phyloP scores from a whole-genome alignment of 2,797 vertebrate species.

The Avahi laniger region DNA sequence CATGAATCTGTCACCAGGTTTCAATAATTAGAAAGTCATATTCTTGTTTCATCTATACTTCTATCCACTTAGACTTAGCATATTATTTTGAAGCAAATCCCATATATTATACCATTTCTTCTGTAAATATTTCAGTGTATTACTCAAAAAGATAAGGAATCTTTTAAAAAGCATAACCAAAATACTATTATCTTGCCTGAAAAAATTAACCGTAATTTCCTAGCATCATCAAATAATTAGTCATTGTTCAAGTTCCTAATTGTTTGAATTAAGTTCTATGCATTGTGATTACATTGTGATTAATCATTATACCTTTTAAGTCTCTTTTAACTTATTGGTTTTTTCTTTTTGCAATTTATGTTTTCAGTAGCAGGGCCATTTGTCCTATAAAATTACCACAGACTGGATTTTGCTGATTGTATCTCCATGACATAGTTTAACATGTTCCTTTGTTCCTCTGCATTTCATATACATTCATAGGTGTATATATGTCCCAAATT shows the following conservation, averaged over 20 bases:
- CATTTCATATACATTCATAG: neutral
- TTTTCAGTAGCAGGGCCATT: neutral
- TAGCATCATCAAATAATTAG: neutral
- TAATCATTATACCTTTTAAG: neutral
- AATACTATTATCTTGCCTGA: constrained; percentile 5
- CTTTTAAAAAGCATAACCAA: neutral
- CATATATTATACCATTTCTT: constrained; percentile 3
- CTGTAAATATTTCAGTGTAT: constrained; percentile 37
- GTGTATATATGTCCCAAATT: neutral
- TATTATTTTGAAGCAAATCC: constrained; percentile 36
- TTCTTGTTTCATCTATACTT: neutral
- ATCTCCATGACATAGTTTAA: neutral
- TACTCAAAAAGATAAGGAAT: constrained; percentile 34
- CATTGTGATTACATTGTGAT: neutral
- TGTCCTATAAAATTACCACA: neutral
- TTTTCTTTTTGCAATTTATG: neutral
- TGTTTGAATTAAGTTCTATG: neutral
- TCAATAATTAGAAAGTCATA: neutral
- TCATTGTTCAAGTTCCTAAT: constrained; percentile 5
- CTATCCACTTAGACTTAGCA: neutral
- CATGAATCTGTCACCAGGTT: neutral
- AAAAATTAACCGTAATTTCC: neutral
- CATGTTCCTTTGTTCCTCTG: neutral
- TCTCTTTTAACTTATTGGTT: neutral
- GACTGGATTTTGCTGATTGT: neutral